phyloP scores from a whole-genome alignment of 1,140 invertebrate genomes.

The Meloidogyne chitwoodi region DNA sequence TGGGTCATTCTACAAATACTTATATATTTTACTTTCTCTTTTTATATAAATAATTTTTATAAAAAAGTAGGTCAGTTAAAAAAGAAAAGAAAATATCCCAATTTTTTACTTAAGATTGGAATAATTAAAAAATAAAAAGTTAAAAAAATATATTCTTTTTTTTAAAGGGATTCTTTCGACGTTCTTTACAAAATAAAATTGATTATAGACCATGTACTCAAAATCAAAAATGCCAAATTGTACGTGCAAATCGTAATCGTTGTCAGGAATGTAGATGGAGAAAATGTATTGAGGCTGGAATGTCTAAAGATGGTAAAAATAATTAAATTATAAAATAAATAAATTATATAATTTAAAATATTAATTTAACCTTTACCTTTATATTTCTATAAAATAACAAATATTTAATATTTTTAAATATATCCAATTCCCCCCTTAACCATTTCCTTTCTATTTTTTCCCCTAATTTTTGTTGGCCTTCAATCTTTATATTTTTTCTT shows the following conservation, averaged over 20 bases:
- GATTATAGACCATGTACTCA: constrained; percentile 94
- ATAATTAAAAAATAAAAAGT: no score
- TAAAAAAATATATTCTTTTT: neutral
- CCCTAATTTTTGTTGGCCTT: neutral
- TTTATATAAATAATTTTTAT: neutral
- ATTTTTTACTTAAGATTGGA: neutral
- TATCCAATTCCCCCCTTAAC: no score
- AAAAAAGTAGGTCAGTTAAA: neutral
- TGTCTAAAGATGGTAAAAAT: constrained; percentile 88
- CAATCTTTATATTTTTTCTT: neutral
- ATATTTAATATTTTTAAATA: no score
- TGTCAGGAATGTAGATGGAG: constrained; percentile 94
- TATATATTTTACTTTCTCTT: neutral
- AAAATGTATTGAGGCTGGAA: constrained; percentile 95
- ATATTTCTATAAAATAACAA: no score
- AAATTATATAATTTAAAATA: no score
- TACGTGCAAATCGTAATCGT: constrained; percentile 89
- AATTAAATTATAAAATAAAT: no score
- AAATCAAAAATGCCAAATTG: constrained; percentile 92
- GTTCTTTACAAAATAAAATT: constrained; percentile 94
- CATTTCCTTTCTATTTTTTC: neutral
- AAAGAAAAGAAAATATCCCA: neutral
- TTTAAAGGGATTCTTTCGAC: constrained; percentile 68
- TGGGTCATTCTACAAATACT: neutral
- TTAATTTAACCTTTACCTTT: no score